Evolutionary conservation across 2,888 invertebrate species (phyloP).

Genomic region (Eupithecia tripunctaria): DNA sequence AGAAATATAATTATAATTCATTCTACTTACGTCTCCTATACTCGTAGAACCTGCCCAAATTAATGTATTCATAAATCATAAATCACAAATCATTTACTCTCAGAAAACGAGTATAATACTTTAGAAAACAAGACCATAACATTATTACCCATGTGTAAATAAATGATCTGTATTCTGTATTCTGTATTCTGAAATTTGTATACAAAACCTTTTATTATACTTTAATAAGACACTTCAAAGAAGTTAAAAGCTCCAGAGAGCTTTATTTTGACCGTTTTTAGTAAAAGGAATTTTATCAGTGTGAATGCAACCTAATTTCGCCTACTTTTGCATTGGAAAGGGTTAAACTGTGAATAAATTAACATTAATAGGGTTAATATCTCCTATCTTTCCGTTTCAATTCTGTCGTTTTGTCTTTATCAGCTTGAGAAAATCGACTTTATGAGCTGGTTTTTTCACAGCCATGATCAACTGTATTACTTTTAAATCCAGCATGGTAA

Average conservation of each 20-base stretch:
- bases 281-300: background rate
- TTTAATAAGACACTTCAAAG: background rate
- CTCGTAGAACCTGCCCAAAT: too few relatives aligned
- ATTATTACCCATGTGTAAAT: too few relatives aligned
- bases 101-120: too few relatives aligned
- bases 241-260: background rate
- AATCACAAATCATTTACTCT: too few relatives aligned
- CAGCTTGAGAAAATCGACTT: background rate
- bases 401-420: constrained; percentile 15
- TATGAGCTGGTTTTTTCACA: background rate
- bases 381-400: constrained; percentile 15
- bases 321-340: constrained; percentile 48
- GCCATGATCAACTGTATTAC: background rate
- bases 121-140: too few relatives aligned
- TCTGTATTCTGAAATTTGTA: too few relatives aligned
- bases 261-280: background rate
- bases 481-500: too few relatives aligned
- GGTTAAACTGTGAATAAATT: constrained; percentile 58
- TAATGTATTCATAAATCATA: too few relatives aligned
- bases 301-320: background rate
- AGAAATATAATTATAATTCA: background rate
- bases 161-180: too few relatives aligned
- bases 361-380: constrained; percentile 50
- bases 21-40: background rate
- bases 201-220: background rate